Percentiles rank a stretch among this genome's conserved stretches.
Conservation (phyloP, 2,888 invertebrate species). For the Drosophila atripex region DNA sequence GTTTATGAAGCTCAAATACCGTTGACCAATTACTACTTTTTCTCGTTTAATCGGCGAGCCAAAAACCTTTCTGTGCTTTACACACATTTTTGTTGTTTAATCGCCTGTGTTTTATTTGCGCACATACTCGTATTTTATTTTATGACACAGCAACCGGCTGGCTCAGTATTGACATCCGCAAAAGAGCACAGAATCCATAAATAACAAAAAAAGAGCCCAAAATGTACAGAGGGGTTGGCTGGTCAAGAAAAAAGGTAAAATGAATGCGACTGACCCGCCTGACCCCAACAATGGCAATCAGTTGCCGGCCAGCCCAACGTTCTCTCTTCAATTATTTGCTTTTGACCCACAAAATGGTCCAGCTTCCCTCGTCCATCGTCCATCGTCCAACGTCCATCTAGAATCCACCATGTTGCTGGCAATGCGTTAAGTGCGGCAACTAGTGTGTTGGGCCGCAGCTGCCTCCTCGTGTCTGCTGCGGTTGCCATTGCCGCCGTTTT, state of each 20-base stretch:
- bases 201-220: conserved; percentile 26
- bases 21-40: conserved; percentile 28
- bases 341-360: conserved; percentile 53
- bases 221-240: not conserved
- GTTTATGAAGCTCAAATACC: not conserved
- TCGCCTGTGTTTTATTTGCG: conserved; percentile 41
- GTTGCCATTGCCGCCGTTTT: conserved; percentile 2
- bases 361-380: conserved; percentile 6
- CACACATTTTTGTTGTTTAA: conserved; percentile 27
- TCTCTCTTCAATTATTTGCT: conserved; percentile 58
- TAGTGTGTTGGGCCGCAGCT: conserved; percentile 13
- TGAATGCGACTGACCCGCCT: conserved; percentile 14
- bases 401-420: conserved; percentile 15
- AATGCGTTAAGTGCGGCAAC: conserved; percentile 44
- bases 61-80: conserved; percentile 19
- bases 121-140: conserved; percentile 35
- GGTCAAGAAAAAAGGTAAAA: conserved; percentile 11
- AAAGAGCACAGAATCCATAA: conserved; percentile 33
- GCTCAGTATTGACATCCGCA: conserved; percentile 21
- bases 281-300: conserved; percentile 54
- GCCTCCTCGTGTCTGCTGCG: conserved; percentile 1
- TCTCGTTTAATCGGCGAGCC: not conserved
- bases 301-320: conserved; percentile 23
- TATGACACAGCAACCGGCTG: conserved; percentile 28
- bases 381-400: not conserved